These are phyloP conservation scores for Nomada fucata DNA, from an alignment of 2,888 invertebrate species.

Conservation along the genomic window DNA sequence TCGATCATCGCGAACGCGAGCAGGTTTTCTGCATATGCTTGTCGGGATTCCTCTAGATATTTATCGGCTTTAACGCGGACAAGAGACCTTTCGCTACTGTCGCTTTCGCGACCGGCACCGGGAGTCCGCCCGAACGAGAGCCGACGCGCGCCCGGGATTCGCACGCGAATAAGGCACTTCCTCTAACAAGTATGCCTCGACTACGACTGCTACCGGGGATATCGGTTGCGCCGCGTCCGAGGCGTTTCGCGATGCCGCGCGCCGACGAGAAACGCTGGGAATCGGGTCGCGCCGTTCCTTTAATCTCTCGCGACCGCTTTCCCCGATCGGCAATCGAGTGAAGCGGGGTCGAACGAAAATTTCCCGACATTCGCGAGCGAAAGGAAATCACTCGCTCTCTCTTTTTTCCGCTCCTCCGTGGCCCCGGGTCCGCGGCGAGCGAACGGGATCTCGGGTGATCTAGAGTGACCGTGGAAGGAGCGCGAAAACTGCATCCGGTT, in stretches of 20 bases:
- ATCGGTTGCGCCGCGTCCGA: neutral
- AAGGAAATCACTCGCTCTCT: neutral
- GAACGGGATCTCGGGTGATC: constrained; percentile 28
- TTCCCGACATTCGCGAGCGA: neutral
- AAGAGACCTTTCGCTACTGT: constrained; percentile 61
- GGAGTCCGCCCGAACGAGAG: constrained; percentile 19
- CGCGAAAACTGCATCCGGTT: constrained; percentile 77
- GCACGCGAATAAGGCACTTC: neutral
- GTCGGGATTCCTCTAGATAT: constrained; percentile 63
- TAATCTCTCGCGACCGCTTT: constrained; percentile 5
- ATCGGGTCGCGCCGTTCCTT: constrained; percentile 30
- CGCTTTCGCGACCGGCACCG: constrained; percentile 52
- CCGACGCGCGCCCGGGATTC: neutral
- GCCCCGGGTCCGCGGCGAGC: constrained; percentile 54
- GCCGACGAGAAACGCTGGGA: constrained; percentile 24
- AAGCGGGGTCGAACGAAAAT: constrained; percentile 12
- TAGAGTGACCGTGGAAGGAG: constrained; percentile 52
- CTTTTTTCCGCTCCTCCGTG: constrained; percentile 1
- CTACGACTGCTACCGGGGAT: constrained; percentile 10
- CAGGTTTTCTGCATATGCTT: constrained; percentile 53
- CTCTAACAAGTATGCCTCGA: constrained; percentile 1
- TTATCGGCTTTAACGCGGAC: constrained; percentile 64
- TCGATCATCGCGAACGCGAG: constrained; percentile 61
- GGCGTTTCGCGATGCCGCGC: neutral
- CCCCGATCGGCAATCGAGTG: neutral